Evolutionary conservation across 2,888 invertebrate species (phyloP).

Genomic region (Hemistola chrysoprasaria): DNA sequence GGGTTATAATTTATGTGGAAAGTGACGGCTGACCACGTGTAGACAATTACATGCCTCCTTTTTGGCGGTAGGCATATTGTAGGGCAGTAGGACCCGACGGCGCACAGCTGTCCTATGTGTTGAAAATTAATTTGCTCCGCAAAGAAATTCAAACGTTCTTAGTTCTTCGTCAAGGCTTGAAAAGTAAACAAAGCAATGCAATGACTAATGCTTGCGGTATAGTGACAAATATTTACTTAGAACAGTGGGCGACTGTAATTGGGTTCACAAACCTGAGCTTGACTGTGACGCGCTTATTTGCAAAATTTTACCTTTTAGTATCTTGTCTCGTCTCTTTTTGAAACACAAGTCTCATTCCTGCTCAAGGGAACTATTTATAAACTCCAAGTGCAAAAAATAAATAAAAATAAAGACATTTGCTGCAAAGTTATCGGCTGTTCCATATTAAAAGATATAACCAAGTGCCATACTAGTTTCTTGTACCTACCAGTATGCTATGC

Average conservation of each 20-base stretch:
- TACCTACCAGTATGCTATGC: constrained; percentile 37
- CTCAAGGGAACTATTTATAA: constrained; percentile 12
- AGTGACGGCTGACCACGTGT: constrained; percentile 25
- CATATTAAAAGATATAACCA: constrained; percentile 4
- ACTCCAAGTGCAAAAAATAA: constrained; percentile 8
- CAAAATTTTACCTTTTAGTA: too few relatives aligned
- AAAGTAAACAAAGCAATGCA: background rate
- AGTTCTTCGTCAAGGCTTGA: too few relatives aligned
- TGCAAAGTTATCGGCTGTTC: constrained; percentile 13
- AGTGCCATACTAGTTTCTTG: constrained; percentile 1
- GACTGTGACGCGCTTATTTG: too few relatives aligned
- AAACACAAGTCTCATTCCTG: background rate
- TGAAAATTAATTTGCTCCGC: too few relatives aligned
- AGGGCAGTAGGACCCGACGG: constrained; percentile 40
- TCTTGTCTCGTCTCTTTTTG: background rate
- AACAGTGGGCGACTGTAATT: constrained; percentile 3
- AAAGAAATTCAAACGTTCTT: too few relatives aligned
- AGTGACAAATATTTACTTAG: constrained; percentile 14
- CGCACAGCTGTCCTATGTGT: background rate
- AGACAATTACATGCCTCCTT: constrained; percentile 19
- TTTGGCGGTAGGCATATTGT: constrained; percentile 6
- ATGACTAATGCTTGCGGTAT: constrained; percentile 4
- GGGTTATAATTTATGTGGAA: constrained; percentile 37
- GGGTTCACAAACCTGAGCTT: background rate
- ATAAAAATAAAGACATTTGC: constrained; percentile 17